Evolutionary conservation across 2,113 vertebrate genomes (phyloP), one percentile per base, ranked within the genome.

Genomic region (Takifugu flavidus): DNA sequence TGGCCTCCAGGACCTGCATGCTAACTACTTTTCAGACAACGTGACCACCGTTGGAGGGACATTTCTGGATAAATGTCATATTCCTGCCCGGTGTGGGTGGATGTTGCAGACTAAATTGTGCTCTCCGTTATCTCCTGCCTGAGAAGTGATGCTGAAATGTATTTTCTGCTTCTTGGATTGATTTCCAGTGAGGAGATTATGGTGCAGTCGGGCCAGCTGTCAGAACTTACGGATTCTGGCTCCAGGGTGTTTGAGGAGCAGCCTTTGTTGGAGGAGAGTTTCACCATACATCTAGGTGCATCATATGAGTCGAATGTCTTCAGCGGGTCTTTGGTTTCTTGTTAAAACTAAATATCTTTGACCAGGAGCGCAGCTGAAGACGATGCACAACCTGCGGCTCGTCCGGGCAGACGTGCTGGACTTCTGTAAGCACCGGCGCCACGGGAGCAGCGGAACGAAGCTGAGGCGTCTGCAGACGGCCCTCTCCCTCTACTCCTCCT

Each of bases 321-420:
- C 45, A 47, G 45, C 12, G 13, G 15, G 13, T 14, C 13, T 15
- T 4, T 47, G 14, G 14, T 46, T n/a, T n/a, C 1, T n/a, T 47
- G 14, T 5, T n/a, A 15, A 14, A 47, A n/a, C 15, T 15, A 5
- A n/a, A 13, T 51, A 10, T 45, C n/a, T 29, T 14, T 25, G 0
- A 44, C 3, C 72, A 99, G 97, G 97, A 59, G 97, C 97, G 29
- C 97, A 99, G 70, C n/a, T 99, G 74, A 99, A 99, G 90, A 99
- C 97, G 25, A 99, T 99, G 97, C 97, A 99, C 82, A 99, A 99
- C 59, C 81, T 99, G 77, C 92, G 97, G 6, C 75, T 99, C 79
- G 86, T 98, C 61, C 91, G 95, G 26, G 93, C 96, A 0, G 93
- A 98, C 14, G 89, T 95, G 85, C 75, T 98, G 70, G 95, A 98